Base-by-base conservation (phyloP, 1,140 invertebrate genomes). In the Drosophila asahinai region DNA sequence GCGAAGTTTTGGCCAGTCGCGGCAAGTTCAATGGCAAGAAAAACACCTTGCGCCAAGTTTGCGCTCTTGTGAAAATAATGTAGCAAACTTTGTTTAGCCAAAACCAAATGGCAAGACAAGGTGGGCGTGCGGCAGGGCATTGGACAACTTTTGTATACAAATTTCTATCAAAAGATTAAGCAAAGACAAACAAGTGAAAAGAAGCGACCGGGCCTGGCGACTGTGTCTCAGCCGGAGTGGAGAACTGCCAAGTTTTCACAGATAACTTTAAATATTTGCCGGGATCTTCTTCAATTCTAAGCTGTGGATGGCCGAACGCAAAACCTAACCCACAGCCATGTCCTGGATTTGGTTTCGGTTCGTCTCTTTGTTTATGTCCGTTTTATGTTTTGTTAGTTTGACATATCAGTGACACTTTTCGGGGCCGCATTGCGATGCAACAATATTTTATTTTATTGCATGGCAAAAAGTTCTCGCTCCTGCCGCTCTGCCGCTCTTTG, bases 131-230 rank as follows among this genome's bases (percentile, higher is more conserved):
- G 63, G 65, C 25, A n/a, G 38, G 43, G 22, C 33, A 47, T 42
- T 42, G 73, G 27, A 74, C 81, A 89, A 89, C 68, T 90, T 89
- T 90, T 80, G 67, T 74, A 90, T 89, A 89, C 84, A 90, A 89
- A 89, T 89, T 90, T 89, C 86, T 89, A 89, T 90, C 86, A 90
- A 90, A 89, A 89, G 84, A 89, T 89, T 89, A 89, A 89, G 84
- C 81, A 89, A 87, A 87, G 84, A 87, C 84, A 87, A 87, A 87
- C 77, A 87, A 87, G 77, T 78, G 81, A 78, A 79, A 76, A 83
- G 55, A 77, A 77, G 62, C 66, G 60, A 52, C 66, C 52, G 33
- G 65, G 60, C 17, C 63, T 52, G 49, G 52, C 67, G 27, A 11
- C 55, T 9, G 0, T 11, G 25, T 27, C 48, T n/a, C 48, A 15